These are phyloP conservation scores for Spicauda simplicius DNA, from an alignment of 2,888 invertebrate genomes.

Conservation along the genomic window DNA sequence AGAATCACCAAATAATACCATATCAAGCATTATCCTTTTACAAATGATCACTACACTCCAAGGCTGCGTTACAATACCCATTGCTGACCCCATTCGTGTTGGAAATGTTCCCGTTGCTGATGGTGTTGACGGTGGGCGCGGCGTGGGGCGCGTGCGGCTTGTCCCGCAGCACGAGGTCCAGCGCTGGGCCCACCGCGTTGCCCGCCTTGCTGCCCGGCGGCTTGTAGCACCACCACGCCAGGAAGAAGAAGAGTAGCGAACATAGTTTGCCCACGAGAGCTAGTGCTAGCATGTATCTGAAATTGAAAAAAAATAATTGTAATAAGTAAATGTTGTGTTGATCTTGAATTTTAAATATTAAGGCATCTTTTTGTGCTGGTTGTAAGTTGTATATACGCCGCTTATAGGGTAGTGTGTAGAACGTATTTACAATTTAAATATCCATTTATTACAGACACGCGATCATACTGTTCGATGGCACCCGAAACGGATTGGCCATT, in stretches of 20 bases:
- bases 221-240: slow-evolving; percentile 91
- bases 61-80: slow-evolving; percentile 75
- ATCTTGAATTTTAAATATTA: no score
- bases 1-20: no score
- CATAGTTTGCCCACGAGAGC: slow-evolving; percentile 89
- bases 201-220: slow-evolving; percentile 81
- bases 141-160: slow-evolving; percentile 42
- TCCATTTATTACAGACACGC: no score
- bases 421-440: no score
- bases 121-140: slow-evolving; percentile 41
- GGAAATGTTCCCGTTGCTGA: slow-evolving; percentile 49
- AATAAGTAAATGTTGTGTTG: no score
- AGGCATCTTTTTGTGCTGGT: no score
- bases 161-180: slow-evolving; percentile 45
- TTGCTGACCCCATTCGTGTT: slow-evolving; percentile 63
- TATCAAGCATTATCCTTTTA: no score
- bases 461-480: no score
- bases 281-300: slow-evolving; percentile 89
- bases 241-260: slow-evolving; percentile 89
- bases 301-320: background rate
- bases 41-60: slow-evolving; percentile 78
- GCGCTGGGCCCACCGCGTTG: slow-evolving; percentile 50
- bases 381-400: no score
- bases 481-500: no score
- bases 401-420: no score